phyloP scores from a whole-genome alignment of 2,888 invertebrate species.

The Dicyrtomina minuta region DNA sequence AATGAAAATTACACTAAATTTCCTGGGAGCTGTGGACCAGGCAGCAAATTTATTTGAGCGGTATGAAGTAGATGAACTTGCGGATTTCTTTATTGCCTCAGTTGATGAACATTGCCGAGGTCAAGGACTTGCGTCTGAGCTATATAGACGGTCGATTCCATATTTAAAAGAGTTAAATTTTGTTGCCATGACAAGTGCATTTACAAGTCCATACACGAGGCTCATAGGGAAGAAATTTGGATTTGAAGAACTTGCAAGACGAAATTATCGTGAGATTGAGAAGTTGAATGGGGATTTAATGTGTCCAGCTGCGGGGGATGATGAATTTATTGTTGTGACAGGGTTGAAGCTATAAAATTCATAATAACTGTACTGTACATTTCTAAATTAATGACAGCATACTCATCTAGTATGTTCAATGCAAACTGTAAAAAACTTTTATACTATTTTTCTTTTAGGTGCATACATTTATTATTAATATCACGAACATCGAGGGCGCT shows the following conservation, averaged over 20 bases:
- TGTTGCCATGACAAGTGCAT: slow-evolving; percentile 30
- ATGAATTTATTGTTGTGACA: slow-evolving; percentile 30
- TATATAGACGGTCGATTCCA: slow-evolving; percentile 21
- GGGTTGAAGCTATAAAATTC: slow-evolving; percentile 23
- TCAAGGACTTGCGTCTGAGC: slow-evolving; percentile 29
- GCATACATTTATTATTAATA: too few relatives aligned
- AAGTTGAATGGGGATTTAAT: slow-evolving; percentile 7
- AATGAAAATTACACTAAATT: neutral
- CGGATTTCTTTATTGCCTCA: slow-evolving; percentile 28
- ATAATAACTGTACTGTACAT: too few relatives aligned
- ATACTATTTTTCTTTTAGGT: too few relatives aligned
- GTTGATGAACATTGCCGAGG: slow-evolving; percentile 26
- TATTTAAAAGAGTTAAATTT: slow-evolving; percentile 17
- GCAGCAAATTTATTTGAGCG: slow-evolving; percentile 13
- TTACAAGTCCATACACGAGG: slow-evolving; percentile 34
- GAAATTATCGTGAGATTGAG: neutral
- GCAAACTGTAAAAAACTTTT: too few relatives aligned
- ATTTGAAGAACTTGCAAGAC: slow-evolving; percentile 21
- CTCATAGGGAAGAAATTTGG: slow-evolving; percentile 22
- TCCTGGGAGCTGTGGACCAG: slow-evolving; percentile 20
- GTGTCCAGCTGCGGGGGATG: slow-evolving; percentile 19
- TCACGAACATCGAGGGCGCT: too few relatives aligned
- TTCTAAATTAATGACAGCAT: too few relatives aligned
- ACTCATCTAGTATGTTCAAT: too few relatives aligned
- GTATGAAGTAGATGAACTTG: slow-evolving; percentile 26